phyloP scores from a whole-genome alignment of 2,113 vertebrate species.

The Triplophysa dalaica region DNA sequence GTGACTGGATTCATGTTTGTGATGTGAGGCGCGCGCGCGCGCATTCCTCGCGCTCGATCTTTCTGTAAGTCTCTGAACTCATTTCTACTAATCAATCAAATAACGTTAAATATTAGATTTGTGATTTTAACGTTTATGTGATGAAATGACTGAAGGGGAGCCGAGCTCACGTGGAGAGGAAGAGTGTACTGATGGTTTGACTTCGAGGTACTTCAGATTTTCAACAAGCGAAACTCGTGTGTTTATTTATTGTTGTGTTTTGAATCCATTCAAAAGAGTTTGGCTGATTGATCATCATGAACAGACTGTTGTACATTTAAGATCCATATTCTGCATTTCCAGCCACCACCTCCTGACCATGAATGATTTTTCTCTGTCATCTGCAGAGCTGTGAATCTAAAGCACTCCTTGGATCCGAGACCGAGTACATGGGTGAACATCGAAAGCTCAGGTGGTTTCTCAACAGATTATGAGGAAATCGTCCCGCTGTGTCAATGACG shows the following conservation, averaged over 20 bases:
- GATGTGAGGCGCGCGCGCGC: too few species aligned
- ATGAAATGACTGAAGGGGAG: too few species aligned
- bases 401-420: background rate
- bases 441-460: constrained; percentile 35
- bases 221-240: background rate
- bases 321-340: background rate
- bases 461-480: constrained; percentile 74
- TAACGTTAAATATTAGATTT: too few species aligned
- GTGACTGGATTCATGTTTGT: constrained; percentile 54
- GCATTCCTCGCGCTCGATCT: too few species aligned
- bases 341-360: background rate
- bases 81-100: background rate
- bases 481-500: constrained; percentile 61
- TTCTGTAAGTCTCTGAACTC: background rate
- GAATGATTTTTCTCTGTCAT: background rate
- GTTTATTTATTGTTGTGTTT: too few species aligned
- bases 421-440: constrained; percentile 8
- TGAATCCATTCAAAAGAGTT: too few species aligned
- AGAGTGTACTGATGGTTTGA: too few species aligned
- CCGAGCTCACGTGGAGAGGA: too few species aligned
- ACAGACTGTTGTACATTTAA: too few species aligned
- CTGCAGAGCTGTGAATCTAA: background rate
- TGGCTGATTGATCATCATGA: too few species aligned
- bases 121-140: too few species aligned
- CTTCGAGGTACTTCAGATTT: too few species aligned